Evolutionary conservation across 2,113 vertebrate genomes (phyloP).

Genomic region (Elanus axillaris): DNA sequence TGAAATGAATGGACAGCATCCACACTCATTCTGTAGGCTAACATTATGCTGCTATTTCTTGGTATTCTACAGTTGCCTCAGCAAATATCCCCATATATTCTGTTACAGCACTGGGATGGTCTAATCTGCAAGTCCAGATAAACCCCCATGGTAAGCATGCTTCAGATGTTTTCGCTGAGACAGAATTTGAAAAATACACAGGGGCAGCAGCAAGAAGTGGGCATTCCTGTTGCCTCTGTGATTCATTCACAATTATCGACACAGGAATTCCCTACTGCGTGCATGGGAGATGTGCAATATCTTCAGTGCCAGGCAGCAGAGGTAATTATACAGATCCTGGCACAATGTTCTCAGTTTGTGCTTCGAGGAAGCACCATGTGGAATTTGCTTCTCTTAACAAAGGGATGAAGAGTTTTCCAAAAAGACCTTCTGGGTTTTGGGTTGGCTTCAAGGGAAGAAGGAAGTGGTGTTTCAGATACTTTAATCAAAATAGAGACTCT

Average conservation of each 20-base stretch:
- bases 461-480: background rate
- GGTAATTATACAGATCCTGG: conserved; percentile 44
- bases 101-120: background rate
- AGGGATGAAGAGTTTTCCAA: background rate
- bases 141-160: background rate
- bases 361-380: conserved; percentile 1
- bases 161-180: background rate
- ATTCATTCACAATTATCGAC: conserved; percentile 31
- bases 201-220: background rate
- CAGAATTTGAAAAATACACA: background rate
- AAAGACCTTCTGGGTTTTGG: background rate
- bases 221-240: conserved; percentile 1
- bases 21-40: background rate
- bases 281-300: background rate
- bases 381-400: conserved; percentile 9
- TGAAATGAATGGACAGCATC: background rate
- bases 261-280: conserved; percentile 42
- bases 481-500: background rate
- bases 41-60: background rate
- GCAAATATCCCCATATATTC: background rate
- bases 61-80: background rate
- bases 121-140: background rate
- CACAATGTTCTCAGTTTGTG: background rate
- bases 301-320: conserved; percentile 22
- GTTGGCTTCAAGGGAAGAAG: background rate